Percentiles rank a stretch among this genome's conserved stretches.
Conservation (phyloP, 2,888 invertebrate genomes). For the Thyatira batis region DNA sequence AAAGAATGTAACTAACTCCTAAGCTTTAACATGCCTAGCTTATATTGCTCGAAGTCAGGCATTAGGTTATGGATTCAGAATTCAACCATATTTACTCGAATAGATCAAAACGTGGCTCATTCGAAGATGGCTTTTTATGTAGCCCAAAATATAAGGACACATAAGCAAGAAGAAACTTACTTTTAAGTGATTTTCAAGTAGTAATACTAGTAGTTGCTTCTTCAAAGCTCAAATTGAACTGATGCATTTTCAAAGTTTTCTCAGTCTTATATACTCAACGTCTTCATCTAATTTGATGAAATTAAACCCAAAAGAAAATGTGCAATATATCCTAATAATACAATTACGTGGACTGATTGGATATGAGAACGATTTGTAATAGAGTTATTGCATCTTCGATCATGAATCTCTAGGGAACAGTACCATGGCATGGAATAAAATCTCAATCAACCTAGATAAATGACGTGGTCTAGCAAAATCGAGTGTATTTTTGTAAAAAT, state of each 20-base stretch:
- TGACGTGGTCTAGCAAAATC: no score
- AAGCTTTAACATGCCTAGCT: no score
- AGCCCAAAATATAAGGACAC: no score
- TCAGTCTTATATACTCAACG: constrained; percentile 13
- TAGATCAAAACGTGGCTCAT: no score
- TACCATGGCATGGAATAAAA: not conserved
- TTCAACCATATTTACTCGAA: no score
- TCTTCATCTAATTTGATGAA: not conserved
- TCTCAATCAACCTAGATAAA: not conserved
- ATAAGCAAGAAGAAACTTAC: not conserved
- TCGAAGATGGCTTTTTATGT: no score
- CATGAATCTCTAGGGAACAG: not conserved
- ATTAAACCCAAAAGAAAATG: not conserved
- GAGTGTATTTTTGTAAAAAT: no score
- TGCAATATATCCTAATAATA: not conserved
- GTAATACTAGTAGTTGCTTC: not conserved
- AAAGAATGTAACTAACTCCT: no score
- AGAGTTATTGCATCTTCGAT: not conserved
- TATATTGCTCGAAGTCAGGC: no score
- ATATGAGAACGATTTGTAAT: constrained; percentile 1
- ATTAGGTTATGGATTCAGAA: no score
- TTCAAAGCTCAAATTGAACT: constrained; percentile 16
- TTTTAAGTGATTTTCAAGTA: not conserved
- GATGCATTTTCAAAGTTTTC: constrained; percentile 14
- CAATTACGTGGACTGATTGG: not conserved